Base-by-base conservation (phyloP, 2,113 vertebrate genomes). In the Choloepus hoffmanni region DNA sequence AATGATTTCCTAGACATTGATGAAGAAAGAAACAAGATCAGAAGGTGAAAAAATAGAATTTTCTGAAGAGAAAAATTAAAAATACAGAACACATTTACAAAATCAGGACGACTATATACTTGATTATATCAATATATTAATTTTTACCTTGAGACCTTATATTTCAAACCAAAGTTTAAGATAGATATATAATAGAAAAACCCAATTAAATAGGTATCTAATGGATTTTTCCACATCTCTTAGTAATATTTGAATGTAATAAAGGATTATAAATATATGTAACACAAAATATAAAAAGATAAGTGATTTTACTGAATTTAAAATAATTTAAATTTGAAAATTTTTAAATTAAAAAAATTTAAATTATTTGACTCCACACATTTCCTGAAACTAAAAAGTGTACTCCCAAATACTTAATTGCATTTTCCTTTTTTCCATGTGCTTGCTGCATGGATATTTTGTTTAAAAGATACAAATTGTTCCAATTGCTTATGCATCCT, bases 31-130 rank as follows among this genome's bases (percentile, higher is more conserved):
- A 74, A 68, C 2, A 77, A 77, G 15, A 78, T 58, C 23, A 85
- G 36, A 36, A 94, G 83, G 45, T 94, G 26, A 89, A 95, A 67
- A 50, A 67, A 45, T 65, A 85, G 11, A 70, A 53, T 77, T 90
- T 77, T 90, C 74, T 72, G 30, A 53, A 91, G 91, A 76, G n/a
- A 73, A 33, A 55, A 55, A 30, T 84, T 45, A 77, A 50, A 28
- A 40, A 33, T 36, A 89, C 2, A 30, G 50, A 77, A 89, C 26
- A 67, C 21, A 79, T 73, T 85, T 73, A 93, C 0, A 33, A 72
- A 23, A 70, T 88, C 12, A 65, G 40, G 74, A 73, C 58, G 21
- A 68, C 5, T 13, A 55, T 85, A 63, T 45, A 90, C 43, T 40
- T 96, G 15, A 5, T 93, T 65, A 9, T 45, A 84, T 74, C 50